Conservation (phyloP, 2,797 vertebrate species). For the Acrocephalus scirpaceus region DNA sequence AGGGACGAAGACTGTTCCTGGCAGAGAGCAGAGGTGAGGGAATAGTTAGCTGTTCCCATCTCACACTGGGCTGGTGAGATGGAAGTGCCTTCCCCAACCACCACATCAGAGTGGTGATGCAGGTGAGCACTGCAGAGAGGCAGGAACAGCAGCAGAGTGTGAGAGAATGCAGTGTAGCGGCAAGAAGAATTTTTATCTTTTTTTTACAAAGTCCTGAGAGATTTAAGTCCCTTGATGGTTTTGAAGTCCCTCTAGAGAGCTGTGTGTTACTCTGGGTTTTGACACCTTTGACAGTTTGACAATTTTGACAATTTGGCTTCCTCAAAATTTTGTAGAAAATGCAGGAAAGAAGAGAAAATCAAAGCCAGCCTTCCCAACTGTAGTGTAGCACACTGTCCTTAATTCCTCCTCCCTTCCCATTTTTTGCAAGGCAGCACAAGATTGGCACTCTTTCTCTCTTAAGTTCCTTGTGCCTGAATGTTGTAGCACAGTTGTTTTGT, state of each 20-base stretch:
- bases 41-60: background rate
- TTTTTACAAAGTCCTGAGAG: background rate
- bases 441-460: background rate
- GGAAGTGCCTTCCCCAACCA: background rate
- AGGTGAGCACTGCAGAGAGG: background rate
- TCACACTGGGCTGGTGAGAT: background rate
- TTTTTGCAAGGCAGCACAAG: background rate
- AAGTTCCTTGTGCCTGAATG: background rate
- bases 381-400: accelerated
- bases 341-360: background rate
- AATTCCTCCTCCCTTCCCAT: background rate
- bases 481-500: background rate
- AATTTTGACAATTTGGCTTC: background rate
- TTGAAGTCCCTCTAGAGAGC: background rate
- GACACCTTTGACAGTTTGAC: background rate
- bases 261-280: background rate
- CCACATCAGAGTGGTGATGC: background rate
- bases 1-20: background rate
- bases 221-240: background rate
- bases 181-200: background rate
- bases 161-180: background rate
- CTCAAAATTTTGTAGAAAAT: background rate
- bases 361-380: background rate
- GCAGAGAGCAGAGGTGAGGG: background rate
- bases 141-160: background rate